Conservation (phyloP, 2,797 vertebrate species). For the Argya squamiceps region DNA sequence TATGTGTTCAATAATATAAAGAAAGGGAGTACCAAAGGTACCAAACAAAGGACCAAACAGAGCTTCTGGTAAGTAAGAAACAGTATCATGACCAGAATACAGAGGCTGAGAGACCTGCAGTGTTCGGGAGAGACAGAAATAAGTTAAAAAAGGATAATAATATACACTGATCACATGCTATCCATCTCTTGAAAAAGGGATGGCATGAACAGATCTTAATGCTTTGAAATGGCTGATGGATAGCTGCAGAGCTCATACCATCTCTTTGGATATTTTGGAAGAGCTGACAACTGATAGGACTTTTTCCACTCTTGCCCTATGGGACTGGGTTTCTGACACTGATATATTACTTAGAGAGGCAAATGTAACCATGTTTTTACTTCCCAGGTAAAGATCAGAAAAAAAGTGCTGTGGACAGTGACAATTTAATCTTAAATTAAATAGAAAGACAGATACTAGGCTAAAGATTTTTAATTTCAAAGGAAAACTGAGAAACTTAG, state of each 20-base stretch:
- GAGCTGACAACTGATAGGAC: neutral
- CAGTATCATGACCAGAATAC: neutral
- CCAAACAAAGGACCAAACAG: neutral
- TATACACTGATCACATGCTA: neutral
- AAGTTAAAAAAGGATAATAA: neutral
- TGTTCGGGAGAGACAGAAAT: neutral
- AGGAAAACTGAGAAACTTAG: neutral
- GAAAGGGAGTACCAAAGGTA: neutral
- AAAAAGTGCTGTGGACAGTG: neutral
- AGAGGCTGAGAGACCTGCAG: neutral
- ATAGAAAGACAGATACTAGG: neutral
- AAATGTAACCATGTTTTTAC: neutral
- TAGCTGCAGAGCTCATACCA: neutral
- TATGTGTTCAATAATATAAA: neutral
- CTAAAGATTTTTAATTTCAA: neutral
- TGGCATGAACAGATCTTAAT: neutral
- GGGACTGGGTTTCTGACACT: neutral
- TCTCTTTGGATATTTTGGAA: neutral
- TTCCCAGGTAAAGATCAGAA: neutral
- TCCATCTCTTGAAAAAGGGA: neutral
- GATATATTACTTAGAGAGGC: neutral
- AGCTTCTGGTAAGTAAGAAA: neutral
- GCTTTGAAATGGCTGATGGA: neutral
- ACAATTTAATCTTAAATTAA: neutral
- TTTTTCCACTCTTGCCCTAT: neutral